Evolutionary conservation across 2,113 vertebrate species (phyloP), one percentile per base, ranked within the genome.

Genomic region (Atherinomorus stipes): DNA sequence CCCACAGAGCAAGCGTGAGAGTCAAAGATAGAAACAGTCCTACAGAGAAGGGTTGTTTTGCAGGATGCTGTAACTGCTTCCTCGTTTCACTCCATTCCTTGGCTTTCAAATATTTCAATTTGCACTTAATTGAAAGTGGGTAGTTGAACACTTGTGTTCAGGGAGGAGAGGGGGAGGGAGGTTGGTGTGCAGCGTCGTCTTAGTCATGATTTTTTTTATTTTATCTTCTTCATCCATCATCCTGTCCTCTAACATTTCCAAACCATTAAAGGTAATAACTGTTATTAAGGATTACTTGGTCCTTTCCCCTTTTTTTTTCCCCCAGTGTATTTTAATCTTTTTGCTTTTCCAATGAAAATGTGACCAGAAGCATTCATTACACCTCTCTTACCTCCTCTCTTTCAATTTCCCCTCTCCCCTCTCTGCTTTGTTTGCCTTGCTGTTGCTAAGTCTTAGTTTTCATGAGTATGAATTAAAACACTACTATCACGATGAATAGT

Each of bases 401-500:
- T 54, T 34, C 19, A 38, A 12, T 37, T 53, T 57, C 54, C 31
- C 59, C 45, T 59, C 45, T 63, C 2, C 34, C 13, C 63, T 60
- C 15, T 31, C 12, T 47, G 40, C 37, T 40, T 57, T 11, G 8
- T 81, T 78, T 84, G 71, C 80, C 81, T 91, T 89, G 85, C 81
- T 44, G 85, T 85, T 76, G 74, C 72, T 57, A 64, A 77, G 76
- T 87, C 73, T 85, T 85, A 80, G 57, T 75, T 83, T 77, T 73
- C 72, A 83, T 37, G n/a, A 83, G 64, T 85, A 81, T 80, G 64
- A 87, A 87, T 74, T 45, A 82, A 85, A 89, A 86, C 80, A 81
- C 87, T 90, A 83, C 88, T 89, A 85, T 87, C 62, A 69, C 71
- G 76, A 64, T 67, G 68, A 86, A 81, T 84, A 85, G 85, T 89